Evolutionary conservation across 2,888 invertebrate genomes (phyloP).

Genomic region (Clistopyga incitator): DNA sequence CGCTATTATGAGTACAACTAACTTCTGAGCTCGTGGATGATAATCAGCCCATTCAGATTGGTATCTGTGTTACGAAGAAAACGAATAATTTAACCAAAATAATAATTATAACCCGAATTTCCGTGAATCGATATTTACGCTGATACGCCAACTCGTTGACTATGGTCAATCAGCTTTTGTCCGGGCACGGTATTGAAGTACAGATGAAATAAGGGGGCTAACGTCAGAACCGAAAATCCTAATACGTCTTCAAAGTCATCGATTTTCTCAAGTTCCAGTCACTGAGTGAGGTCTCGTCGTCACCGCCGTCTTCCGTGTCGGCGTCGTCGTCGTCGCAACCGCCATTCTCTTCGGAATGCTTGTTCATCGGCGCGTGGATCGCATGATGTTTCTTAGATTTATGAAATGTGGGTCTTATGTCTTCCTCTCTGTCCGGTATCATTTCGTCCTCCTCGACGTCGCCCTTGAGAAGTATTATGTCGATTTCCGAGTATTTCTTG

Average conservation of each 20-base stretch:
- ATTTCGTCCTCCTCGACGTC: conserved; percentile 99
- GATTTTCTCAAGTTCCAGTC: too few relatives aligned
- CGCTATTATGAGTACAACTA: conserved; percentile 22
- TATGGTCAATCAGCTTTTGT: conserved; percentile 44
- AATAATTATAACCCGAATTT: too few relatives aligned
- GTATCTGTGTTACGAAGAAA: conserved; percentile 23
- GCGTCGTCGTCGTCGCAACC: conserved; percentile 88
- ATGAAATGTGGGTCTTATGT: conserved; percentile 98
- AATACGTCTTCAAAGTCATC: conserved; percentile 41
- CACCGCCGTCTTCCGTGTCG: conserved; percentile 92
- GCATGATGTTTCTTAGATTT: conserved; percentile 95
- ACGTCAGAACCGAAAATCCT: conserved; percentile 18
- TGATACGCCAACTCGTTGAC: conserved; percentile 23
- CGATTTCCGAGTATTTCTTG: too few relatives aligned
- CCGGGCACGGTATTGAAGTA: conserved; percentile 30
- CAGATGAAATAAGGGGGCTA: conserved; percentile 17
- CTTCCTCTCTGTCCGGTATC: conserved; percentile 98
- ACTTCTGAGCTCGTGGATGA: conserved; percentile 27
- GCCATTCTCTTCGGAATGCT: conserved; percentile 81
- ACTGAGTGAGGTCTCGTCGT: conserved; percentile 95
- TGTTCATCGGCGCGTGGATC: conserved; percentile 86
- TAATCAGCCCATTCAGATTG: conserved; percentile 26
- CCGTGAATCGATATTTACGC: conserved; percentile 23
- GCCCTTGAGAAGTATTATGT: too few relatives aligned
- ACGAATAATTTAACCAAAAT: too few relatives aligned